phyloP scores from a whole-genome alignment of 2,113 vertebrate genomes.

The Seriola rivoliana region DNA sequence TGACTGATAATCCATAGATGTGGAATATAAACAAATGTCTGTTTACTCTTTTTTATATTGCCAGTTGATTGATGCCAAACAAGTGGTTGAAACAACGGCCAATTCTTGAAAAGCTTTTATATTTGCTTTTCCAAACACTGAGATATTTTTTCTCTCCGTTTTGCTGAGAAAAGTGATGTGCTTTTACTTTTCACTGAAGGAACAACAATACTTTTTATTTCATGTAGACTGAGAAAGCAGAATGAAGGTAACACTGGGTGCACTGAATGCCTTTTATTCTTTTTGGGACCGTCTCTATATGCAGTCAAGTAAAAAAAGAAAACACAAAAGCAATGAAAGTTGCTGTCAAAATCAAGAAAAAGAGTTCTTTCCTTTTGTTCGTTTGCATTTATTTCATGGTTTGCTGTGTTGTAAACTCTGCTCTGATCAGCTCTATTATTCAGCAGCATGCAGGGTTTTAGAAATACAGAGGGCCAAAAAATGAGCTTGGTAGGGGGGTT shows the following conservation, averaged over 20 bases:
- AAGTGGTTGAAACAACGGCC: neutral
- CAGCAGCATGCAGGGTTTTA: neutral
- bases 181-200: neutral
- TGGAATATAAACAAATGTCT: neutral
- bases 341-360: neutral
- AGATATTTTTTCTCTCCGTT: neutral
- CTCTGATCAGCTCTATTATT: neutral
- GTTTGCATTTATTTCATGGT: neutral
- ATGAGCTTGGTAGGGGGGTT: too few relatives aligned
- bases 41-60: neutral
- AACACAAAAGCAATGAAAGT: neutral
- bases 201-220: slow-evolving; percentile 28
- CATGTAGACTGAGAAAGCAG: neutral
- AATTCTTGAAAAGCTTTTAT: neutral
- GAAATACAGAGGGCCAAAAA: too few relatives aligned
- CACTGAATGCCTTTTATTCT: neutral
- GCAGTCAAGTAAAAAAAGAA: neutral
- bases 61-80: neutral
- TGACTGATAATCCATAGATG: neutral
- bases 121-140: neutral
- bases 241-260: neutral
- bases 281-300: neutral
- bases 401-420: neutral
- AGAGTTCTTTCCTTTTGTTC: neutral
- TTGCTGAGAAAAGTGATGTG: neutral